These are phyloP conservation scores for Drosophila teissieri DNA, from an alignment of 1,140 invertebrate species.

Conservation along the genomic window DNA sequence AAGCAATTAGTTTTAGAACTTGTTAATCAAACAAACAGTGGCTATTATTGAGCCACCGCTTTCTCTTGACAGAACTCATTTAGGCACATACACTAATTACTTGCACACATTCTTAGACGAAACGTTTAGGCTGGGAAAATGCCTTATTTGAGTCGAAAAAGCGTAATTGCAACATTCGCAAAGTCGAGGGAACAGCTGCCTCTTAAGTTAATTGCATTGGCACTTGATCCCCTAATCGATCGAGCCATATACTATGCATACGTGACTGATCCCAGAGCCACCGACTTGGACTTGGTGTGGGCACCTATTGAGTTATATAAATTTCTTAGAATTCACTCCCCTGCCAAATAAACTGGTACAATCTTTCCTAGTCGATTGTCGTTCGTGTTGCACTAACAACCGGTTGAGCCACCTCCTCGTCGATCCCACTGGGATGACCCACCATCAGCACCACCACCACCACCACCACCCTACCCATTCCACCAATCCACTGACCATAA, in stretches of 20 bases:
- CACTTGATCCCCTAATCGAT: constrained; percentile 34
- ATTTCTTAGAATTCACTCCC: neutral
- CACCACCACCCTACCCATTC: neutral
- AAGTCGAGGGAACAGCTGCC: too few species aligned
- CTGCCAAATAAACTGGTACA: neutral
- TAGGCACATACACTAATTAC: neutral
- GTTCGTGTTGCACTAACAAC: neutral
- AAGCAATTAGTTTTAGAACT: neutral
- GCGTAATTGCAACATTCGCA: too few species aligned
- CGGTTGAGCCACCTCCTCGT: neutral
- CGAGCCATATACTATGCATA: neutral
- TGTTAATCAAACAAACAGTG: neutral
- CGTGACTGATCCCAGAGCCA: neutral
- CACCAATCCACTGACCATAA: neutral
- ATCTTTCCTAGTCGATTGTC: neutral
- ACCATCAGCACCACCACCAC: too few species aligned
- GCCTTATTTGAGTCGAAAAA: too few species aligned
- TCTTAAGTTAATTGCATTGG: constrained; percentile 25
- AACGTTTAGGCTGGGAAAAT: too few species aligned
- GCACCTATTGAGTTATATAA: neutral
- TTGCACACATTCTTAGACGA: neutral
- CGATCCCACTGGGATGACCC: too few species aligned
- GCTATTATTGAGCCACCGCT: neutral
- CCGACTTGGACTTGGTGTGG: neutral
- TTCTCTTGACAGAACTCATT: neutral